Percentiles rank a stretch among this genome's conserved stretches.
Evolutionary conservation across 2,888 invertebrate genomes (phyloP).

Genomic region (Sturmia bella): DNA sequence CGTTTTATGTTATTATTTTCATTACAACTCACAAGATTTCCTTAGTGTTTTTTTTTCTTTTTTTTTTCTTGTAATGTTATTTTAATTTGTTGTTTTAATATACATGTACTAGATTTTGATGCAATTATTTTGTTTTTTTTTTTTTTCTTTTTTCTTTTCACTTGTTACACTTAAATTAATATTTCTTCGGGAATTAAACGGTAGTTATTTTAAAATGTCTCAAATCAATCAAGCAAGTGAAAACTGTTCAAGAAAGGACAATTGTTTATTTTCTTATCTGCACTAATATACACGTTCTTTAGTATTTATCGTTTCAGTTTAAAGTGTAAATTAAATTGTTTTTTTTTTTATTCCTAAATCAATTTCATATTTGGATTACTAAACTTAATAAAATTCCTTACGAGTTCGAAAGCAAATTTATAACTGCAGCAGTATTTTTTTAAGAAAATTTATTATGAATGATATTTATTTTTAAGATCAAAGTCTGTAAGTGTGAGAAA

Average conservation of each 20-base stretch:
- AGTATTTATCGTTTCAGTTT: slow-evolving; percentile 41
- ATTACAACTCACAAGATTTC: slow-evolving; percentile 45
- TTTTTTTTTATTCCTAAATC: slow-evolving; percentile 22
- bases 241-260: slow-evolving; percentile 52
- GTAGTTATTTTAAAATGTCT: slow-evolving; percentile 46
- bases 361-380: slow-evolving; percentile 25
- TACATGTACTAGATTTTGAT: slow-evolving; percentile 47
- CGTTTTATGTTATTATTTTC: slow-evolving; percentile 13
- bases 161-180: background rate
- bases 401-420: slow-evolving; percentile 55
- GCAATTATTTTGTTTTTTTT: slow-evolving; percentile 45
- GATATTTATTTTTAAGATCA: slow-evolving; percentile 35
- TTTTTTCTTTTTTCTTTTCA: slow-evolving; percentile 32
- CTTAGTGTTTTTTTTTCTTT: slow-evolving; percentile 13
- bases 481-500: slow-evolving; percentile 28
- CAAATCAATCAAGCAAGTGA: slow-evolving; percentile 52
- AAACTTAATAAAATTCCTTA: slow-evolving; percentile 36
- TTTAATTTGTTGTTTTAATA: slow-evolving; percentile 46
- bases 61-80: slow-evolving; percentile 31
- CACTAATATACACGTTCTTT: slow-evolving; percentile 2
- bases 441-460: background rate
- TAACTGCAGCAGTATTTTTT: slow-evolving; percentile 59
- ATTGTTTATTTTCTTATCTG: slow-evolving; percentile 26
- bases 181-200: slow-evolving; percentile 39
- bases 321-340: slow-evolving; percentile 46